These are phyloP conservation scores for Dicranocentrus wangi DNA, from an alignment of 2,888 invertebrate genomes.

Conservation along the genomic window DNA sequence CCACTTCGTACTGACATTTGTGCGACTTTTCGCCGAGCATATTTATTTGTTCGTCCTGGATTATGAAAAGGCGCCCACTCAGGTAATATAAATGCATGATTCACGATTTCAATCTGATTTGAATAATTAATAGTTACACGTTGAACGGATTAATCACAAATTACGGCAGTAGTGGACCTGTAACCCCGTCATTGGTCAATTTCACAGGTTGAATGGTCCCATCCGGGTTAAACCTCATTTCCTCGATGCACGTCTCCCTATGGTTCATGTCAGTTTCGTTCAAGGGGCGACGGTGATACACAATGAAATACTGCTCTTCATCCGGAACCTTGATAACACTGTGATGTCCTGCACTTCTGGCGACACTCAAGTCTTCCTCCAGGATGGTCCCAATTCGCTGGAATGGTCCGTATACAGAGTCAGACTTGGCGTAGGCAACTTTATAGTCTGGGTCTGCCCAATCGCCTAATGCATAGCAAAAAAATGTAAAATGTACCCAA, in stretches of 20 bases:
- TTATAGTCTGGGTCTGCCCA: conserved; percentile 68
- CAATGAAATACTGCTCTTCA: conserved; percentile 64
- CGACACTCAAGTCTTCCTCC: conserved; percentile 63
- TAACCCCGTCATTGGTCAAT: conserved; percentile 61
- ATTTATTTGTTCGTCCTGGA: no score
- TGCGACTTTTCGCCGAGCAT: no score
- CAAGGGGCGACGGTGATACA: conserved; percentile 66
- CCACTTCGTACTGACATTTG: no score
- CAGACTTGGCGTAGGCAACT: conserved; percentile 66
- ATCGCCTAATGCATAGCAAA: background rate
- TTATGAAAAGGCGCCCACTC: no score
- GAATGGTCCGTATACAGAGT: conserved; percentile 60
- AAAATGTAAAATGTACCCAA: no score
- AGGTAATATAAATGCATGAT: no score
- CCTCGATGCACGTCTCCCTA: conserved; percentile 66
- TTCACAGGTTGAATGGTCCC: conserved; percentile 60
- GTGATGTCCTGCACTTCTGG: conserved; percentile 68
- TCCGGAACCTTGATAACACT: conserved; percentile 64
- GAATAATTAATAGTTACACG: no score
- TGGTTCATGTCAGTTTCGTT: conserved; percentile 54
- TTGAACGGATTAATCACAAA: no score
- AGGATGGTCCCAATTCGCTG: conserved; percentile 53
- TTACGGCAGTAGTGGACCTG: conserved; percentile 43
- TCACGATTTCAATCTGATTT: no score
- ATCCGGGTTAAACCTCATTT: conserved; percentile 63